phyloP scores from a whole-genome alignment of 2,113 vertebrate species.

The Corythaixoides concolor region DNA sequence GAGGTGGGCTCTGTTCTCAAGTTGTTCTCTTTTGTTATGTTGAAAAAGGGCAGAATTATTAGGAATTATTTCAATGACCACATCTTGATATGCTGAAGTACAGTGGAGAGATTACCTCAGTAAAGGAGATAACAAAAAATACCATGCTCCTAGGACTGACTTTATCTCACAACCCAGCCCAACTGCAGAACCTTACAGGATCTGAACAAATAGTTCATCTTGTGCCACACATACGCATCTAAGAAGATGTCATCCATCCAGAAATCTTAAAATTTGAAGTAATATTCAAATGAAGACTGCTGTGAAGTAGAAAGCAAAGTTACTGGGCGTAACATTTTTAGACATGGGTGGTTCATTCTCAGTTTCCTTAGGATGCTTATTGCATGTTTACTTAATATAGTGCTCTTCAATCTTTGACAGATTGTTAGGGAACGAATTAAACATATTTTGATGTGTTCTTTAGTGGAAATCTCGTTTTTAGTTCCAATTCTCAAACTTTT shows the following conservation, averaged over 20 bases:
- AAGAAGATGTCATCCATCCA: neutral
- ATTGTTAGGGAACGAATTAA: neutral
- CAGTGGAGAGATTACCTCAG: neutral
- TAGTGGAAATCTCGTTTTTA: neutral
- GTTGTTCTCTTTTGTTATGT: neutral
- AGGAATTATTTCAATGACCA: neutral
- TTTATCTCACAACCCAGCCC: neutral
- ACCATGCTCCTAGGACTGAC: neutral
- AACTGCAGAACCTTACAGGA: neutral
- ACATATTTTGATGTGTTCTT: neutral
- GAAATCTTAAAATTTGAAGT: neutral
- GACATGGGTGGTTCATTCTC: neutral
- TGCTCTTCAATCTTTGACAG: neutral
- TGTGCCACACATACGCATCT: rapidly evolving
- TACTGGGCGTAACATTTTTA: neutral
- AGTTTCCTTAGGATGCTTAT: neutral
- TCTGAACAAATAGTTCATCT: neutral
- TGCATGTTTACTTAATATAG: neutral
- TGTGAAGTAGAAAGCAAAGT: neutral
- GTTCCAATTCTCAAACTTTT: neutral
- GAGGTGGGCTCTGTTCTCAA: conserved; percentile 73
- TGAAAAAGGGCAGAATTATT: neutral
- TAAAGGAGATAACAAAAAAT: neutral
- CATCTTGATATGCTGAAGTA: neutral
- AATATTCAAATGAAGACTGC: neutral